Percentiles rank a stretch among this genome's conserved stretches.
phyloP scores from a whole-genome alignment of 2,797 vertebrate genomes.

The Gallinago stenura region DNA sequence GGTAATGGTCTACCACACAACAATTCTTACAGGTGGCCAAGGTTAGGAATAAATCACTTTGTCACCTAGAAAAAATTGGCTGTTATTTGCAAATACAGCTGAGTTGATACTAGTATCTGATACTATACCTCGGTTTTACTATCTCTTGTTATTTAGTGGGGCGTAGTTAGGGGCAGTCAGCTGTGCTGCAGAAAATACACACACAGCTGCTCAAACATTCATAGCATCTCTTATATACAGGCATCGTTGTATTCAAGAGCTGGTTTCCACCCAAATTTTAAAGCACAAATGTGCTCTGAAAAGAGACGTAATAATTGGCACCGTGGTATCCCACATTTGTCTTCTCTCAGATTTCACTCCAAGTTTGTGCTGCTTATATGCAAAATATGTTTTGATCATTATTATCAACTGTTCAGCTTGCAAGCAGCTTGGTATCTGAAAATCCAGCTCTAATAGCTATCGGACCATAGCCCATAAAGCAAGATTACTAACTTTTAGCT shows the following conservation, averaged over 20 bases:
- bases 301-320: neutral
- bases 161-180: neutral
- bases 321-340: neutral
- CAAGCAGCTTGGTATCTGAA: neutral
- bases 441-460: neutral
- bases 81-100: neutral
- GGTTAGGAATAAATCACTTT: neutral
- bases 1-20: neutral
- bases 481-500: neutral
- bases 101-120: neutral
- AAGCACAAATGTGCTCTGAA: neutral
- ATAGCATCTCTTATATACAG: neutral
- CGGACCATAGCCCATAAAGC: neutral
- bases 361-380: neutral
- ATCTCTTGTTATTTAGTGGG: neutral
- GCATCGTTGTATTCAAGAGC: rapidly evolving
- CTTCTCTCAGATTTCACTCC: neutral
- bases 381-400: neutral
- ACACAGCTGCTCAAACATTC: neutral
- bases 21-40: neutral
- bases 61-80: neutral
- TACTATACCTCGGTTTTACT: neutral
- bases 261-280: neutral
- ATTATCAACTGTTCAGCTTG: neutral
- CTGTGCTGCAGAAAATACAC: neutral